Conservation (phyloP, 2,113 vertebrate genomes). For the Apodemus speciosus region DNA sequence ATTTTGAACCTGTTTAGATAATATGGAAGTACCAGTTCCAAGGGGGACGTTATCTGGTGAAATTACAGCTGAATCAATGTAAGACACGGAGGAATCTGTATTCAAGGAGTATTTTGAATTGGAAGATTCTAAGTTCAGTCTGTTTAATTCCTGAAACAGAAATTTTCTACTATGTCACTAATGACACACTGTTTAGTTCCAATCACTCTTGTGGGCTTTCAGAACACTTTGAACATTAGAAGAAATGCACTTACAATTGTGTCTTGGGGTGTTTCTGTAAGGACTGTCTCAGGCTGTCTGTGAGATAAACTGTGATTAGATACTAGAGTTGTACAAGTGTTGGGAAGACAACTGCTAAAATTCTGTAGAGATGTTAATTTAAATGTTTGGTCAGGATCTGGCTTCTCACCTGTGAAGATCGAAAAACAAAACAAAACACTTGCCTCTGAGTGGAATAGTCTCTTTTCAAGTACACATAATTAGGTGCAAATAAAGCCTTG, state of each 20-base stretch:
- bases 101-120: slow-evolving; percentile 95
- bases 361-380: slow-evolving; percentile 96
- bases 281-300: slow-evolving; percentile 93
- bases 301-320: slow-evolving; percentile 91
- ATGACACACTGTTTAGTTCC: slow-evolving; percentile 36
- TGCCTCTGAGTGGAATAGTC: slow-evolving; percentile 46
- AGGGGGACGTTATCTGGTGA: slow-evolving; percentile 93
- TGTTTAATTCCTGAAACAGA: slow-evolving; percentile 93
- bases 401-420: slow-evolving; percentile 92
- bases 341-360: slow-evolving; percentile 91
- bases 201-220: neutral
- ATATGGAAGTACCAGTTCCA: slow-evolving; percentile 91
- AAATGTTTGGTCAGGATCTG: slow-evolving; percentile 98
- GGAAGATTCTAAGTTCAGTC: slow-evolving; percentile 98
- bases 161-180: slow-evolving; percentile 76
- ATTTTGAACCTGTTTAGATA: slow-evolving; percentile 95
- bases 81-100: slow-evolving; percentile 95
- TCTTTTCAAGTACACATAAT: slow-evolving; percentile 27
- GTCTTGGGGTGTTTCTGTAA: slow-evolving; percentile 98
- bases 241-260: slow-evolving; percentile 91
- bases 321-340: slow-evolving; percentile 92
- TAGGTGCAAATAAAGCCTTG: slow-evolving; percentile 20
- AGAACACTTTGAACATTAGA: slow-evolving; percentile 33
- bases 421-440: slow-evolving; percentile 36
- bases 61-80: slow-evolving; percentile 97